Percentiles rank a stretch among this genome's conserved stretches.
Evolutionary conservation across 2,797 vertebrate species (phyloP).

Genomic region (Tragopan temminckii): DNA sequence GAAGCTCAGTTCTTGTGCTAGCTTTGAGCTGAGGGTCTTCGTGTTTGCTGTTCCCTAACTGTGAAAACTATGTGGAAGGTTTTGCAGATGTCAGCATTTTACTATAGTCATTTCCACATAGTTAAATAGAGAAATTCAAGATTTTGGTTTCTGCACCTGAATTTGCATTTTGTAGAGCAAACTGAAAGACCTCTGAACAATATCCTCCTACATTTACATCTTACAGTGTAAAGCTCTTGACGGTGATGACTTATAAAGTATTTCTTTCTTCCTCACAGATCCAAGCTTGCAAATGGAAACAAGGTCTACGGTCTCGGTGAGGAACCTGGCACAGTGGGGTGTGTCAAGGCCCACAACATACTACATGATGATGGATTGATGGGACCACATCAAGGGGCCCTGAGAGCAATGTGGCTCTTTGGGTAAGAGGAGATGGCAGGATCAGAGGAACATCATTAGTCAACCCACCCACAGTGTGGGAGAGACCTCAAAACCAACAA

Average conservation of each 20-base stretch:
- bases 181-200: slow-evolving; percentile 47
- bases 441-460: neutral
- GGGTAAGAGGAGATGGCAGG: slow-evolving; percentile 6
- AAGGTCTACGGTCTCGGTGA: slow-evolving; percentile 21
- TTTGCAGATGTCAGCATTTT: slow-evolving; percentile 78
- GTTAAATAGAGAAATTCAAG: slow-evolving; percentile 54
- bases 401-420: neutral
- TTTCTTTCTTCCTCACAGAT: slow-evolving; percentile 52
- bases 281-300: slow-evolving; percentile 49
- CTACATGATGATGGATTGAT: slow-evolving; percentile 51
- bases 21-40: slow-evolving; percentile 44
- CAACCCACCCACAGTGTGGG: neutral
- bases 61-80: slow-evolving; percentile 67
- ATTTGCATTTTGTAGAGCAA: slow-evolving; percentile 54
- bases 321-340: neutral
- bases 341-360: neutral
- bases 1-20: slow-evolving; percentile 56
- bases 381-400: slow-evolving; percentile 37
- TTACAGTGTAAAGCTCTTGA: slow-evolving; percentile 53
- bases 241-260: slow-evolving; percentile 50
- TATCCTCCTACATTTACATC: slow-evolving; percentile 56
- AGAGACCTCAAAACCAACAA: neutral
- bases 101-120: slow-evolving; percentile 72
- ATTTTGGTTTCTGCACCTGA: slow-evolving; percentile 47
- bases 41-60: slow-evolving; percentile 67